Base-by-base conservation (phyloP, 2,113 vertebrate genomes). In the Elephantulus edwardii region DNA sequence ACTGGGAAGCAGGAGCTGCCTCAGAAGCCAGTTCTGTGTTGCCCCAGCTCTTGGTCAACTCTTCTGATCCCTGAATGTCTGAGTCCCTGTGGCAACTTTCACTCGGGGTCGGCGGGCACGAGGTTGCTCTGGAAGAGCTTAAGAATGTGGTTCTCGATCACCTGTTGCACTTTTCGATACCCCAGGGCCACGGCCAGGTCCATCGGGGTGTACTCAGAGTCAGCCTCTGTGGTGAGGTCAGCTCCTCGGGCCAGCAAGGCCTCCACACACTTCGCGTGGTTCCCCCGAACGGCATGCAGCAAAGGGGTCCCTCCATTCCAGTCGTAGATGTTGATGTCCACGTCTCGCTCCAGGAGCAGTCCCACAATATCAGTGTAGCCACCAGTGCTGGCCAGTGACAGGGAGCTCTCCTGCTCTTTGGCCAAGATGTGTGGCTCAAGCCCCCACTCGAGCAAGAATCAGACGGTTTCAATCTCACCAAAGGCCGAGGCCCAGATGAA, bases 231-330 rank as follows among this genome's bases (percentile, higher is more conserved):
- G 1, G 98, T 99, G 92, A 99, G 97, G 93, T 99, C 99, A 0
- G 99, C 99, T 0, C 99, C 99, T 0, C 93, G 96, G 44, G 97
- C 98, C 96, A 99, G 96, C 0, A 99, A 98, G 35, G 98, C 97
- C 96, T 99, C 98, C 0, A 99, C 99, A 14, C 99, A 99, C 97
- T 98, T 98, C 91, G 98, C 97, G 13, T 99, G 98, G 93, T 99
- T 99, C 40, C 99, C 99, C 0, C 98, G 97, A 62, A 99, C 99
- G 2, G 99, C 99, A 2, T 99, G 99, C 71, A 99, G 98, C 95
- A 99, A 98, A 8, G 99, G 99, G 0, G 99, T 99, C 72, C 99
- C 99, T 5, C 99, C 99, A 14, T 99, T 99, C 99, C 99, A 99
- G 95, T 99, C 99, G 0, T 99, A 99, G 79, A 97, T 98, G 96